Conservation (phyloP, 2,888 invertebrate species). For the Stenoptilia bipunctidactyla region DNA sequence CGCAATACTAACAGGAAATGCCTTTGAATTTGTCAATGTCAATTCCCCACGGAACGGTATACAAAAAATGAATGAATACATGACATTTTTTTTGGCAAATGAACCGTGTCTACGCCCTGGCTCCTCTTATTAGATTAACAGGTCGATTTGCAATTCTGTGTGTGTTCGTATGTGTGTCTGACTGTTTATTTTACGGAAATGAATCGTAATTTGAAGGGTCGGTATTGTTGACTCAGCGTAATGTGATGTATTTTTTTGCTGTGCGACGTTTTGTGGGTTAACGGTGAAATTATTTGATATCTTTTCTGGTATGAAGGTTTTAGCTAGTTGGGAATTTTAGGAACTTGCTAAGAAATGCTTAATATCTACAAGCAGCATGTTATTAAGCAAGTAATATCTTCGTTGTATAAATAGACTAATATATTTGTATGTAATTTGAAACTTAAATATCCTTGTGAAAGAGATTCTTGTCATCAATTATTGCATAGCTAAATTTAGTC, state of each 20-base stretch:
- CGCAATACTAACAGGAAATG: constrained; percentile 50
- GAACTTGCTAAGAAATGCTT: too few species aligned
- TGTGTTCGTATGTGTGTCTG: constrained; percentile 38
- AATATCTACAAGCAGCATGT: too few species aligned
- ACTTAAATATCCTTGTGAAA: too few species aligned
- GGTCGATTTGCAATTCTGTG: constrained; percentile 69
- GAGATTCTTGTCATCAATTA: too few species aligned
- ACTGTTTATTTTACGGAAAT: constrained; percentile 69
- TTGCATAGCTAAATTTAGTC: too few species aligned
- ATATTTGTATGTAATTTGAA: too few species aligned
- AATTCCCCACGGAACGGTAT: constrained; percentile 33
- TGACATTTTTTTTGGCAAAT: constrained; percentile 64
- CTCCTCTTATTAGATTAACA: constrained; percentile 68
- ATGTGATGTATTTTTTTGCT: constrained; percentile 11
- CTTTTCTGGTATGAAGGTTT: too few species aligned
- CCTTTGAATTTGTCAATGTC: constrained; percentile 67
- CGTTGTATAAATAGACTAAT: too few species aligned
- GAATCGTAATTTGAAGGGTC: constrained; percentile 58
- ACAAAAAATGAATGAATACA: constrained; percentile 38
- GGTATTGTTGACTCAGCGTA: constrained; percentile 51
- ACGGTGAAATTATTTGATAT: background rate
- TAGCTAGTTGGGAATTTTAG: too few species aligned
- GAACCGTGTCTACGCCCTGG: constrained; percentile 51
- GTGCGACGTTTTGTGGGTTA: background rate
- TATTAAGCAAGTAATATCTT: too few species aligned